phyloP scores from a whole-genome alignment of 1,140 invertebrate species.

The Scylla paramamosain region DNA sequence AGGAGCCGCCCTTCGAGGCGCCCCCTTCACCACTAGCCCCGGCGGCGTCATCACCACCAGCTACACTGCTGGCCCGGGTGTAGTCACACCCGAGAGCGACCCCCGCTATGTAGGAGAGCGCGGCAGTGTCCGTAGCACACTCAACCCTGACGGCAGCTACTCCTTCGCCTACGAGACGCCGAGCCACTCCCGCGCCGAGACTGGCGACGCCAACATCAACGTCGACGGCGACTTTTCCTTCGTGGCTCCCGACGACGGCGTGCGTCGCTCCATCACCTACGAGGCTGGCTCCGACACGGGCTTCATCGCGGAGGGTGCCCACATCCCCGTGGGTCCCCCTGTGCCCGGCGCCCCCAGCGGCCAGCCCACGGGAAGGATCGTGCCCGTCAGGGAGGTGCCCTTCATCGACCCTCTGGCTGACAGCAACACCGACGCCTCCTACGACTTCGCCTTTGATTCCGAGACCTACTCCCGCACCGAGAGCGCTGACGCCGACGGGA shows the following conservation, averaged over 20 bases:
- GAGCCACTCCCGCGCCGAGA: conserved; percentile 72
- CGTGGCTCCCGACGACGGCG: conserved; percentile 70
- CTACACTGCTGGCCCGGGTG: background rate
- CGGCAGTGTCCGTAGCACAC: conserved; percentile 67
- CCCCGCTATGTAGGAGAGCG: conserved; percentile 61
- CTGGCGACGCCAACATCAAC: conserved; percentile 71
- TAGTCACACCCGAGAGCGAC: background rate
- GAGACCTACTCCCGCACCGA: conserved; percentile 78
- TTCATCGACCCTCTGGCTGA: conserved; percentile 74
- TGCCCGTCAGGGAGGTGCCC: conserved; percentile 60
- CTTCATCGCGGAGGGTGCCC: conserved; percentile 76
- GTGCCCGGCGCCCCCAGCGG: conserved; percentile 76
- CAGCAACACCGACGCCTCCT: conserved; percentile 74
- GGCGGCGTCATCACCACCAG: background rate
- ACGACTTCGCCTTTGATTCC: conserved; percentile 78
- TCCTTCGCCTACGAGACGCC: conserved; percentile 75
- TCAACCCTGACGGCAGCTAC: conserved; percentile 71
- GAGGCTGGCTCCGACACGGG: conserved; percentile 75
- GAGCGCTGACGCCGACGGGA: conserved; percentile 78
- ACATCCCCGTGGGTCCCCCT: conserved; percentile 75
- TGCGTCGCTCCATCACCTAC: conserved; percentile 59
- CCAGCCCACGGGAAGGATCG: conserved; percentile 74
- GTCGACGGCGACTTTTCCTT: conserved; percentile 74
- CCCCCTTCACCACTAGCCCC: conserved; percentile 1
- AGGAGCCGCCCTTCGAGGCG: no score